Evolutionary conservation across 2,888 invertebrate species (phyloP).

Genomic region (Galeopsomyia nigrocyanea): DNA sequence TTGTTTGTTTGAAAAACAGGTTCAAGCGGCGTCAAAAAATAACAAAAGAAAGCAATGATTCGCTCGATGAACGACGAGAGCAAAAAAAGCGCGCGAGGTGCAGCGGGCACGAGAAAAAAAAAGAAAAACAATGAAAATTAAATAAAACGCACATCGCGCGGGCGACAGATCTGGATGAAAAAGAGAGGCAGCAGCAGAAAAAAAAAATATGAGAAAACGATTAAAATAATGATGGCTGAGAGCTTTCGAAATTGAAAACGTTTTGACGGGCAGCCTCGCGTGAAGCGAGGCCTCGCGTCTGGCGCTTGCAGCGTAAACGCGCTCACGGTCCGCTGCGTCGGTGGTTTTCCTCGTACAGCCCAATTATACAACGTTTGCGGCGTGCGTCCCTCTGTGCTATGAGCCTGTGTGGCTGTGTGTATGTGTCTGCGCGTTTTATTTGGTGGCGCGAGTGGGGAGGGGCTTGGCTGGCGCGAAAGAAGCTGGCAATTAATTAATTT

Average conservation of each 20-base stretch:
- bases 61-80: not conserved
- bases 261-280: slow-evolving; percentile 53
- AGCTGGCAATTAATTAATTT: no score
- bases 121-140: not conserved
- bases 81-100: not conserved
- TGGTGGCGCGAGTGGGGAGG: no score
- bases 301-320: slow-evolving; percentile 57
- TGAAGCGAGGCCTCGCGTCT: slow-evolving; percentile 49
- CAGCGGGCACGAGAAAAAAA: not conserved
- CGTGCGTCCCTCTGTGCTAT: slow-evolving; percentile 16
- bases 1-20: no score
- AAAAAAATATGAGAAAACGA: slow-evolving; percentile 3
- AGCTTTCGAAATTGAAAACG: slow-evolving; percentile 46
- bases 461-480: no score
- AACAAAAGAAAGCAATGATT: no score
- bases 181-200: not conserved
- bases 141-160: not conserved
- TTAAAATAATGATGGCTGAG: slow-evolving; percentile 1
- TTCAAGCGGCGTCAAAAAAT: no score
- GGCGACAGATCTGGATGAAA: not conserved
- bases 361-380: slow-evolving; percentile 63
- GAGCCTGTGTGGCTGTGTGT: no score
- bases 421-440: no score
- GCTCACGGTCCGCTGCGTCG: slow-evolving; percentile 58
- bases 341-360: slow-evolving; percentile 58